These are phyloP conservation scores for Ctenopoma kingsleyae DNA, from an alignment of 2,797 vertebrate species.

Conservation along the genomic window DNA sequence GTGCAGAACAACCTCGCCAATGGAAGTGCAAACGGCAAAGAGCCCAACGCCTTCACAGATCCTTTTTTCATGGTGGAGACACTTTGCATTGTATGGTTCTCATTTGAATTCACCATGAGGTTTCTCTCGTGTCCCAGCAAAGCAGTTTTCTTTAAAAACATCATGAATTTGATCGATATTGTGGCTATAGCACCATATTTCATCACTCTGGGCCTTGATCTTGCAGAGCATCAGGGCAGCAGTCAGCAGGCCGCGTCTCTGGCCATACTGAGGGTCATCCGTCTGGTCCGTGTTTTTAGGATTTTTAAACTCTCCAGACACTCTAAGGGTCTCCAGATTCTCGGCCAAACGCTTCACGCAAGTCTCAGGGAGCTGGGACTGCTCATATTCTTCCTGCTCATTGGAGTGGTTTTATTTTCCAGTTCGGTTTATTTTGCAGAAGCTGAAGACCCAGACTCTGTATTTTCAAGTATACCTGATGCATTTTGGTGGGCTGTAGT, in stretches of 20 bases:
- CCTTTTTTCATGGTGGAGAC: constrained; percentile 96
- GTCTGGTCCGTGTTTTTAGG: constrained; percentile 91
- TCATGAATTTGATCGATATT: constrained; percentile 96
- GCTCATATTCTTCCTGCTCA: constrained; percentile 95
- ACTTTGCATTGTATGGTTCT: constrained; percentile 95
- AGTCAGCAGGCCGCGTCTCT: constrained; percentile 91
- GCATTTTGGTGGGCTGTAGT: constrained; percentile 99
- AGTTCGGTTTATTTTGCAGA: constrained; percentile 96
- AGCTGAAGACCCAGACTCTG: constrained; percentile 89
- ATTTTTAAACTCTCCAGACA: constrained; percentile 95
- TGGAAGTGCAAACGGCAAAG: constrained; percentile 45
- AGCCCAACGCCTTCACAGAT: constrained; percentile 88
- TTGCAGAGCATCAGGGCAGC: constrained; percentile 88
- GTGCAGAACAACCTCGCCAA: constrained; percentile 52
- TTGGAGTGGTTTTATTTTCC: constrained; percentile 94
- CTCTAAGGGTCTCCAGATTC: constrained; percentile 93
- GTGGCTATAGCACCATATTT: constrained; percentile 94
- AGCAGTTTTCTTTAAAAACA: constrained; percentile 92
- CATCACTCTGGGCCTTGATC: constrained; percentile 90
- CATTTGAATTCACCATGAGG: constrained; percentile 92
- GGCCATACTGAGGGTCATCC: constrained; percentile 92
- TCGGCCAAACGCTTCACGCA: constrained; percentile 91
- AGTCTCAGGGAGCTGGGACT: constrained; percentile 93
- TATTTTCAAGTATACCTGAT: constrained; percentile 93
- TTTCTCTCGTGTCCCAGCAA: constrained; percentile 95